Conservation (phyloP, 1,140 invertebrate species). For the Leptestheria dahalacensis region DNA sequence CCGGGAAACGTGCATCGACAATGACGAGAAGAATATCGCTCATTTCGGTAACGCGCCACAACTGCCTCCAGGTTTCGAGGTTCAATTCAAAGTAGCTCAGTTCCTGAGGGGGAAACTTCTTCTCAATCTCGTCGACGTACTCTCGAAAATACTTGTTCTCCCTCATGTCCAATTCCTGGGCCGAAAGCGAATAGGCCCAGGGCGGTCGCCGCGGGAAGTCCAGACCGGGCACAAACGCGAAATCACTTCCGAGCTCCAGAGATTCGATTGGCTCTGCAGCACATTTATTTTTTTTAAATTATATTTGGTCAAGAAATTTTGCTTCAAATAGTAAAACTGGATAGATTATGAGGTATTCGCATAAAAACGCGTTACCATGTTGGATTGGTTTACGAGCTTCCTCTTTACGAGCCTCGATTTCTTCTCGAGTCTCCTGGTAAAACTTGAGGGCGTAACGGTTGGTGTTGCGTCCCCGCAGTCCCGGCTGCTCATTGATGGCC, state of each 20-base stretch:
- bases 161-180: conserved; percentile 23
- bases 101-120: conserved; percentile 29
- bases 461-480: conserved; percentile 12
- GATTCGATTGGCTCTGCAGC: conserved; percentile 27
- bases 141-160: conserved; percentile 31
- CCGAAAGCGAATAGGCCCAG: conserved; percentile 30
- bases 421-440: conserved; percentile 28
- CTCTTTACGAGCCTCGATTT: conserved; percentile 28
- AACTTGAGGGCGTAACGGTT: conserved; percentile 31
- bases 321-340: too few relatives aligned
- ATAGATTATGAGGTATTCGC: too few relatives aligned
- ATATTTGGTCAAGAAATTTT: too few relatives aligned
- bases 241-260: conserved; percentile 28
- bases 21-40: conserved; percentile 72
- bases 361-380: too few relatives aligned
- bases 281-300: too few relatives aligned
- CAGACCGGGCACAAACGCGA: conserved; percentile 27
- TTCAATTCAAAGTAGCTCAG: conserved; percentile 74
- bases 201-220: conserved; percentile 34
- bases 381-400: conserved; percentile 23
- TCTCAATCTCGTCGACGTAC: conserved; percentile 41
- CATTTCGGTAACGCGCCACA: conserved; percentile 84
- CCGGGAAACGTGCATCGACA: conserved; percentile 67
- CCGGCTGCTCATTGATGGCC: conserved; percentile 18
- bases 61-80: conserved; percentile 80